Conservation (phyloP, 2,888 invertebrate species). For the Heteropelma amictum region DNA sequence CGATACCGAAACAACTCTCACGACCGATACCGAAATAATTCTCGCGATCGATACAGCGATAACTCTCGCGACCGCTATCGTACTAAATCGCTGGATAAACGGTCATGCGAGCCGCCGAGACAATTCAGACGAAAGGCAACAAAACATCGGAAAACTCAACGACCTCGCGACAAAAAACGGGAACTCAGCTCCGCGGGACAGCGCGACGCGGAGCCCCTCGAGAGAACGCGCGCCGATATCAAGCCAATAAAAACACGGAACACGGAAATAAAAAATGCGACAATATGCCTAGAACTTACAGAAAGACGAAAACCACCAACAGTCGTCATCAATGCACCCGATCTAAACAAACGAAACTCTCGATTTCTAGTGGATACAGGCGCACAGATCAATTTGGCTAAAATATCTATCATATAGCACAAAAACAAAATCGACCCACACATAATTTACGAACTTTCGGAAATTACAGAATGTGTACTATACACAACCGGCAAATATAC, state of each 20-base stretch:
- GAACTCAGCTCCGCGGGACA: slow-evolving; percentile 1
- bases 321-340: neutral
- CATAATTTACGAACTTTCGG: slow-evolving; percentile 1
- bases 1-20: neutral
- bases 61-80: neutral
- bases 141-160: neutral
- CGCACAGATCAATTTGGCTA: slow-evolving; percentile 10
- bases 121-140: neutral
- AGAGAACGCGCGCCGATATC: neutral
- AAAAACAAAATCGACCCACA: neutral
- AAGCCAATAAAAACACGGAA: neutral
- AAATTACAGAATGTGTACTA: neutral
- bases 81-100: neutral
- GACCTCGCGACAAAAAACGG: neutral
- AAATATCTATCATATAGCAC: neutral
- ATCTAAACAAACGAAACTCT: neutral
- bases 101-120: too few relatives aligned
- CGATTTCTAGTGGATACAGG: slow-evolving; percentile 15
- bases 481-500: slow-evolving; percentile 3
- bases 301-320: slow-evolving; percentile 5
- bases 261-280: neutral
- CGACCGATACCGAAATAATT: neutral
- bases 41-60: neutral
- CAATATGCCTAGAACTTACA: neutral
- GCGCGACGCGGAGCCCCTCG: slow-evolving; percentile 11